Evolutionary conservation across 2,797 vertebrate genomes (phyloP).

Genomic region (Betta splendens): DNA sequence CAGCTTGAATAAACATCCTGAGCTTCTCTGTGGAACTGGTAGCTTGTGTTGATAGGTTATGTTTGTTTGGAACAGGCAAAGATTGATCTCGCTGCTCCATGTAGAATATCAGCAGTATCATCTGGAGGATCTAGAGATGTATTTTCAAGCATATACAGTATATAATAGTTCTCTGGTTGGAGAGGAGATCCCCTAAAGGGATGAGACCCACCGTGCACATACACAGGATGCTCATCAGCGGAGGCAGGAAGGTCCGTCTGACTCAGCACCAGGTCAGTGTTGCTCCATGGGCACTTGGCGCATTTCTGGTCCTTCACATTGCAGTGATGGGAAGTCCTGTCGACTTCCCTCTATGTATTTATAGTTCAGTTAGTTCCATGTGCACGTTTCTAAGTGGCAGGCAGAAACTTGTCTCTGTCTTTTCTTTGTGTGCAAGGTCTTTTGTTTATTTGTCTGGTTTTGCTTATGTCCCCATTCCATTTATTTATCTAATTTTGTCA

Average conservation of each 20-base stretch:
- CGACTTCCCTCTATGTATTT: slow-evolving; percentile 53
- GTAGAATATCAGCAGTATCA: slow-evolving; percentile 6
- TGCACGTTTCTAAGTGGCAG: slow-evolving; percentile 5
- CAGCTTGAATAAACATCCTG: slow-evolving; percentile 48
- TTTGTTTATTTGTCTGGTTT: slow-evolving; percentile 19
- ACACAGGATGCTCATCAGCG: slow-evolving; percentile 60
- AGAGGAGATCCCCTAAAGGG: slow-evolving; percentile 26
- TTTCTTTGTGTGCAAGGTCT: slow-evolving; percentile 1
- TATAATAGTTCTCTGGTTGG: too few species aligned
- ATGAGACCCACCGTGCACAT: slow-evolving; percentile 17
- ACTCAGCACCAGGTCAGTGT: slow-evolving; percentile 38
- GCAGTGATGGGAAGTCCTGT: slow-evolving; percentile 54
- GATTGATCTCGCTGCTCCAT: slow-evolving; percentile 35
- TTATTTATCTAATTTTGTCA: slow-evolving; percentile 9
- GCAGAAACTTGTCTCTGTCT: not conserved
- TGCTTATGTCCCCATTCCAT: slow-evolving; percentile 1
- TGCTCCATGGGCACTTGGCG: slow-evolving; percentile 49
- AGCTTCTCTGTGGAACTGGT: slow-evolving; percentile 47
- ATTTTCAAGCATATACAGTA: too few species aligned
- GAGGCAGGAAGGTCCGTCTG: slow-evolving; percentile 62
- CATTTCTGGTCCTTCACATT: slow-evolving; percentile 43
- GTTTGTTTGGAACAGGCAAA: slow-evolving; percentile 64
- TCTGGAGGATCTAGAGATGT: too few species aligned
- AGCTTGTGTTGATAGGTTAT: slow-evolving; percentile 62
- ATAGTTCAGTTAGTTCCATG: slow-evolving; percentile 49